Conservation (phyloP, 2,888 invertebrate genomes). For the Aplocera efformata region DNA sequence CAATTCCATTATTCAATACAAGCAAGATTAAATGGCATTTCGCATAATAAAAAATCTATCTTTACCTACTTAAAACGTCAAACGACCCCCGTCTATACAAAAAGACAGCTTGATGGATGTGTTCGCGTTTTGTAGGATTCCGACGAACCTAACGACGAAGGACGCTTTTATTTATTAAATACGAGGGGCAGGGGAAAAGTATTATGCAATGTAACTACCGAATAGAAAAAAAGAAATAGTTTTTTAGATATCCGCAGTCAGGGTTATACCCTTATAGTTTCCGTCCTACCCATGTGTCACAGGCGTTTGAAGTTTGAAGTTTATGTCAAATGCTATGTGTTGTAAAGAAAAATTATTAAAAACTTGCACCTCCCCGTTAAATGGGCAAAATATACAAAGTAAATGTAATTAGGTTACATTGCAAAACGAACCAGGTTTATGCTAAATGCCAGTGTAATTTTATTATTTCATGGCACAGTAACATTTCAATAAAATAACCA, state of each 20-base stretch:
- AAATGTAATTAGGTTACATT: too few species aligned
- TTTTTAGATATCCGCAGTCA: too few species aligned
- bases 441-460: slow-evolving; percentile 3
- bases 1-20: slow-evolving; percentile 38
- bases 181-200: slow-evolving; percentile 11
- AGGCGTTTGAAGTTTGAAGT: too few species aligned
- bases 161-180: slow-evolving; percentile 50
- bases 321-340: too few species aligned
- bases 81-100: slow-evolving; percentile 59
- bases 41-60: slow-evolving; percentile 51
- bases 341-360: too few species aligned
- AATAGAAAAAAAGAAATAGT: too few species aligned
- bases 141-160: slow-evolving; percentile 49
- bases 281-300: too few species aligned
- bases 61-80: slow-evolving; percentile 46
- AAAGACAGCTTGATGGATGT: slow-evolving; percentile 69
- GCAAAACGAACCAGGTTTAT: background rate
- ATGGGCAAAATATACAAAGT: too few species aligned
- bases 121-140: slow-evolving; percentile 58
- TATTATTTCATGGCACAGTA: slow-evolving; percentile 10
- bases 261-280: too few species aligned
- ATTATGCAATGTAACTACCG: too few species aligned
- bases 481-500: slow-evolving; percentile 22
- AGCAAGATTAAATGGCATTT: slow-evolving; percentile 50
- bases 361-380: too few species aligned